Conservation (phyloP, 2,888 invertebrate genomes). For the Stenotaenia linearis region DNA sequence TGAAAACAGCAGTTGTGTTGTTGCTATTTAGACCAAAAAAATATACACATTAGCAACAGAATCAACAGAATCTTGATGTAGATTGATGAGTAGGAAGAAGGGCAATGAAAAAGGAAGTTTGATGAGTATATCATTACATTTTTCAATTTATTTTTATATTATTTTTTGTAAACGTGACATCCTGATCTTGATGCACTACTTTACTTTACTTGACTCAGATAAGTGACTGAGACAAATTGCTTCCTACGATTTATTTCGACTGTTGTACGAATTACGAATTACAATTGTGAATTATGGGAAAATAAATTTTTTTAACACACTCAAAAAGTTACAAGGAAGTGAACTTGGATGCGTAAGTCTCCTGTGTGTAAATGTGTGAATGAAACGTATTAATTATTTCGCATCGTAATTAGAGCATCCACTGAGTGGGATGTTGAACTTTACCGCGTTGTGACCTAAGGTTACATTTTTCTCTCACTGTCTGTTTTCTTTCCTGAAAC, state of each 20-base stretch:
- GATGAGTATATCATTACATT: not conserved
- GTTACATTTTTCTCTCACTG: not conserved
- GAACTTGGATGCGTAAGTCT: not conserved
- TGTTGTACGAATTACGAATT: not conserved
- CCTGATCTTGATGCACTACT: slow-evolving; percentile 7
- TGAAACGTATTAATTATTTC: slow-evolving; percentile 15
- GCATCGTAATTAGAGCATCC: slow-evolving; percentile 12
- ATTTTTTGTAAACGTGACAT: slow-evolving; percentile 5
- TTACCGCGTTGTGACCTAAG: slow-evolving; percentile 1
- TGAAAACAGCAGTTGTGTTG: not conserved
- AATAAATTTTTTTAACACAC: not conserved
- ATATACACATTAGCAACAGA: not conserved
- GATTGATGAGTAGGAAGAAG: not conserved
- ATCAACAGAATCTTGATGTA: not conserved
- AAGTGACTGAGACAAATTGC: not conserved
- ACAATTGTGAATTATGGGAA: not conserved
- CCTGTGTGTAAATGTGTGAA: not conserved
- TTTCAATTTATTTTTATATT: not conserved
- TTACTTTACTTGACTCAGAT: not conserved
- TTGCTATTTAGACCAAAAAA: not conserved
- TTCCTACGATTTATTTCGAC: not conserved
- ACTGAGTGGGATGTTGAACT: slow-evolving; percentile 14
- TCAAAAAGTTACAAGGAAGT: not conserved
- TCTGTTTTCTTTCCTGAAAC: not conserved
- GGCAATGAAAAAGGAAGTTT: slow-evolving; percentile 17